These are phyloP conservation scores for Hippocampus guttulatus DNA, from an alignment of 2,113 vertebrate species.

Conservation along the genomic window DNA sequence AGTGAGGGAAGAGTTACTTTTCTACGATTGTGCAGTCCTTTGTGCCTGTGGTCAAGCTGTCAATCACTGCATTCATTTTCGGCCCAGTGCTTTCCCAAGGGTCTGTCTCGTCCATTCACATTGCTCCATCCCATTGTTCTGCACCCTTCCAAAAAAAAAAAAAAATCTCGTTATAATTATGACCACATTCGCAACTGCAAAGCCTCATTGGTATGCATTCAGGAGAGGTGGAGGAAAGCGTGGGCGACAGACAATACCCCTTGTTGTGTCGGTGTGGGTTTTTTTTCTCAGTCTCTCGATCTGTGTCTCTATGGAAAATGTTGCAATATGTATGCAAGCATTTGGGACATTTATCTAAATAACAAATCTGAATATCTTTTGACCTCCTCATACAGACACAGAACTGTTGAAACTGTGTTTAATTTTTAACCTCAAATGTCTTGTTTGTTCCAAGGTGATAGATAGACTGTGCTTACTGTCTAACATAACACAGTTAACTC, in stretches of 20 bases:
- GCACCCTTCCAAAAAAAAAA: conserved; percentile 44
- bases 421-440: conserved; percentile 83
- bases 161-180: conserved; percentile 92
- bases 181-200: conserved; percentile 75
- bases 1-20: conserved; percentile 9
- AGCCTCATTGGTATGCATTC: conserved; percentile 92
- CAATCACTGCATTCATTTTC: conserved; percentile 59
- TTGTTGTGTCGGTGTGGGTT: conserved; percentile 69
- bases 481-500: conserved; percentile 58
- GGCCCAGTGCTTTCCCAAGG: conserved; percentile 48
- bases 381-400: conserved; percentile 7
- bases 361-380: conserved; percentile 32
- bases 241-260: conserved; percentile 85
- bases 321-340: conserved; percentile 41
- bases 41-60: conserved; percentile 55
- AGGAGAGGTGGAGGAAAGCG: conserved; percentile 67
- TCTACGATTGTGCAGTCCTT: conserved; percentile 1
- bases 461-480: conserved; percentile 68
- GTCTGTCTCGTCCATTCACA: conserved; percentile 54
- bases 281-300: conserved; percentile 47
- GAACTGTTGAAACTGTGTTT: conserved; percentile 78
- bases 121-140: conserved; percentile 52
- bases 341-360: conserved; percentile 48
- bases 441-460: conserved; percentile 68
- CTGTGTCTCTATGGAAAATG: conserved; percentile 60